A percentile compares a stretch with the other conserved stretches of the same genome.
These are phyloP conservation scores for Pachycephus smyrnensis DNA, from an alignment of 2,888 invertebrate genomes.

Conservation along the genomic window DNA sequence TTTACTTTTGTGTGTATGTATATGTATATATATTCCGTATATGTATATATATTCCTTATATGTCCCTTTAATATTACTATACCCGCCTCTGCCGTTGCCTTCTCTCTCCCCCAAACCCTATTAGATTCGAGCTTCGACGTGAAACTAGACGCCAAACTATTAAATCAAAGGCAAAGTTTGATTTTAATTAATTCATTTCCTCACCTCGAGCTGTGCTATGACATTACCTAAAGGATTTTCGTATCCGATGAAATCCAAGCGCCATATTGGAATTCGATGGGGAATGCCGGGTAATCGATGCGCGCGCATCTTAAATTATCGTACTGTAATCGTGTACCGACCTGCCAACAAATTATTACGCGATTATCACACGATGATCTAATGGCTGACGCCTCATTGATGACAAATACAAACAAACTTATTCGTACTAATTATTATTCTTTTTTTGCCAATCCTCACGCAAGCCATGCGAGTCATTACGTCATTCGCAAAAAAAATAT, in stretches of 20 bases:
- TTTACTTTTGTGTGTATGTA: slow-evolving; percentile 25
- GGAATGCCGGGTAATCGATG: neutral
- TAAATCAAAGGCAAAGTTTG: slow-evolving; percentile 32
- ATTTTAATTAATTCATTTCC: slow-evolving; percentile 43
- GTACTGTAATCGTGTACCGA: too few species aligned
- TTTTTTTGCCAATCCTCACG: too few species aligned
- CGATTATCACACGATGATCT: too few species aligned
- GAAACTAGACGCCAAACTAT: slow-evolving; percentile 35
- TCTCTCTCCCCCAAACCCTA: neutral
- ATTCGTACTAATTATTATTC: too few species aligned
- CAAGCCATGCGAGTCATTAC: too few species aligned
- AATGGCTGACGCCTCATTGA: too few species aligned
- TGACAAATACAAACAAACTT: too few species aligned
- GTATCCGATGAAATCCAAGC: neutral
- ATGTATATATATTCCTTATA: slow-evolving; percentile 27
- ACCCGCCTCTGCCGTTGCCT: neutral
- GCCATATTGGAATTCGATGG: neutral
- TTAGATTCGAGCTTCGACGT: neutral
- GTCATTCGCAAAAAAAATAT: too few species aligned
- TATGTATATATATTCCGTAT: slow-evolving; percentile 29
- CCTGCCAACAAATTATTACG: too few species aligned
- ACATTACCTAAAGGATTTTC: neutral
- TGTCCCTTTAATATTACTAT: slow-evolving; percentile 6
- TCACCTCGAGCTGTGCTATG: neutral
- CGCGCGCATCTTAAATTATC: too few species aligned